These are phyloP conservation scores for Aplochiton taeniatus DNA, from an alignment of 2,797 vertebrate genomes.

Conservation along the genomic window DNA sequence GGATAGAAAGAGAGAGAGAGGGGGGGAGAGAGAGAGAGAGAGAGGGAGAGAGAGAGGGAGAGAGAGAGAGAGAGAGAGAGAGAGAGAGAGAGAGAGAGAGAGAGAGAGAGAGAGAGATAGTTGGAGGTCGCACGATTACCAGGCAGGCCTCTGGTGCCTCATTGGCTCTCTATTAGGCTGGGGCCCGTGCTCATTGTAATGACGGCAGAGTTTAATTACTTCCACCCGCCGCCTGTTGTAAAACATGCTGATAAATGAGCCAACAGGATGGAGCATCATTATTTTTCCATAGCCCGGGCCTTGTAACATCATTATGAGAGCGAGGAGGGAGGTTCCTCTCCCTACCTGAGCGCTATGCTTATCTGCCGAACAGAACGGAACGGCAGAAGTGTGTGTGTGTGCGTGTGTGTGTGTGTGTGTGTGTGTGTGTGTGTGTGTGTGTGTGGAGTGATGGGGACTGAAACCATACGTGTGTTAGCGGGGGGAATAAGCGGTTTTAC, in stretches of 20 bases:
- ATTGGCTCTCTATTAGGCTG: slow-evolving; percentile 98
- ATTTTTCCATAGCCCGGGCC: slow-evolving; percentile 89
- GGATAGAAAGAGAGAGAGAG: slow-evolving; percentile 45
- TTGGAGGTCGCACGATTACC: slow-evolving; percentile 85
- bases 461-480: slow-evolving; percentile 39
- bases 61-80: slow-evolving; percentile 43
- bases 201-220: slow-evolving; percentile 99
- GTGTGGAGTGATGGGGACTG: slow-evolving; percentile 29
- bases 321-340: slow-evolving; percentile 68
- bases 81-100: slow-evolving; percentile 18
- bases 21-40: slow-evolving; percentile 24
- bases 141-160: slow-evolving; percentile 94
- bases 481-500: slow-evolving; percentile 40
- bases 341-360: slow-evolving; percentile 81
- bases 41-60: slow-evolving; percentile 19
- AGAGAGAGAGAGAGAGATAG: slow-evolving; percentile 27
- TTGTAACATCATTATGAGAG: slow-evolving; percentile 93
- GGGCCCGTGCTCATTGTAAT: slow-evolving; percentile 96
- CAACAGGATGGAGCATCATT: slow-evolving; percentile 95
- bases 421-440: background rate
- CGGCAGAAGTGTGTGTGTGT: slow-evolving; percentile 12
- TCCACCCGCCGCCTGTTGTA: slow-evolving; percentile 95
- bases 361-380: slow-evolving; percentile 71
- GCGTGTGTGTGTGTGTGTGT: slow-evolving; percentile 14
- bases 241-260: slow-evolving; percentile 99